Evolutionary conservation across 2,888 invertebrate genomes (phyloP), one percentile per base, ranked within the genome.

Genomic region (Eristalinus sepulchralis): DNA sequence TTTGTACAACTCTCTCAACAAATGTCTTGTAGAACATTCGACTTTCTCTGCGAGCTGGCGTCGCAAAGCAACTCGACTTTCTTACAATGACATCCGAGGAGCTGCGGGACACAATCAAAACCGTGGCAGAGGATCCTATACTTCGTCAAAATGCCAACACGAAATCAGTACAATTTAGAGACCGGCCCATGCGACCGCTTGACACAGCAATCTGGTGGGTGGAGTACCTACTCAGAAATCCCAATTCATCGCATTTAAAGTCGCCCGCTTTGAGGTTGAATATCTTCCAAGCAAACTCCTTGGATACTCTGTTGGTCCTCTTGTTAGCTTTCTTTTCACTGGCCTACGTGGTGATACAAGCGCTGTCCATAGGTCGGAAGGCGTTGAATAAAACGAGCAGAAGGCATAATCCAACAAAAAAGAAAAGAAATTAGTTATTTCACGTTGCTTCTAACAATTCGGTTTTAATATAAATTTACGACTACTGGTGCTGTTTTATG

Each of bases 131-230:
- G 70, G 88, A 85, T 60, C 47, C 31, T 0, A 39, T 71, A 27
- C 88, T 88, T 57, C 9, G 36, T 8, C 59, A 63, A 8, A 88
- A 79, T 20, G 92, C 92, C 2, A 91, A 93, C 88, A 89, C 90
- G 67, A 89, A 93, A n/a, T 93, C 94, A 2, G 90, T 89, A 20
- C 89, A 92, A 53, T 94, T 93, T 90, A 91, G 90, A 57, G 94
- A 94, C 89, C 93, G 94, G 0, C 94, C 93, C 0, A 90, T 94
- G 88, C 90, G 93, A 0, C 94, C 95, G 0, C 91, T 94, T n/a
- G 93, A 94, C 20, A 94, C 94, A 17, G 93, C 95, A 4, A 91
- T 94, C 1, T 94, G 94, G 91, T 95, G 95, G 95, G 92, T 94
- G n/a, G 95, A 95, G 89, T 94, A 95, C 88, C 93, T 94, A 0